Evolutionary conservation across 2,797 vertebrate species (phyloP), one percentile per base, ranked within the genome.

Genomic region (Neomorphus geoffroyi): DNA sequence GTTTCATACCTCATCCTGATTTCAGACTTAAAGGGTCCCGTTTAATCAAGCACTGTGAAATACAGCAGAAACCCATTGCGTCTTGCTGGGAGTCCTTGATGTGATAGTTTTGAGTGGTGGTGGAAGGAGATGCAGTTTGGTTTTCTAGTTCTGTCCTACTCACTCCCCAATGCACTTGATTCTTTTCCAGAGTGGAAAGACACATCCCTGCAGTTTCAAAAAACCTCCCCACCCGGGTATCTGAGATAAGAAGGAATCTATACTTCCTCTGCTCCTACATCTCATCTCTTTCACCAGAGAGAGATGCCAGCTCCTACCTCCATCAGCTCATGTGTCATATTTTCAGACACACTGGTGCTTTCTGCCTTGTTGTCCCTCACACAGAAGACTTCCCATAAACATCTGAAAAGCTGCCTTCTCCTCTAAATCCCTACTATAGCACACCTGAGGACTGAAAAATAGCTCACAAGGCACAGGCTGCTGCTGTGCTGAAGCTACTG

Each of bases 361-460:
- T 80, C 32, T 74, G 67, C 67, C 64, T 71, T 87, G 24, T 35
- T 96, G 82, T 70, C 82, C 64, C 86, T 91, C 70, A 64, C 64
- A 27, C 78, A 48, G 45, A n/a, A 30, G 18, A 24, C 18, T 91
- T 86, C 21, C 54, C 64, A 79, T 32, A 92, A 93, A 92, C 43
- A 90, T 37, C 77, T 60, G 88, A 57, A 74, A 85, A 81, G 13
- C 8, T n/a, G 26, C 32, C 46, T 71, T 33, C 16, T 43, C 54
- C 51, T 92, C 43, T 32, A 54, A 88, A 43, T 46, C 53, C 45
- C 23, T 79, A 1, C 48, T 14, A 7, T 2, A 54, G 51, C 43
- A 39, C 28, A 64, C 23, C 67, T 53, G 26, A 67, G 70, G 54
- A 22, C 56, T 56, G 32, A 33, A 91, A 46, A 70, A 28, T 9